Conservation (phyloP, 2,888 invertebrate species). For the Lasioglossum calceatum region DNA sequence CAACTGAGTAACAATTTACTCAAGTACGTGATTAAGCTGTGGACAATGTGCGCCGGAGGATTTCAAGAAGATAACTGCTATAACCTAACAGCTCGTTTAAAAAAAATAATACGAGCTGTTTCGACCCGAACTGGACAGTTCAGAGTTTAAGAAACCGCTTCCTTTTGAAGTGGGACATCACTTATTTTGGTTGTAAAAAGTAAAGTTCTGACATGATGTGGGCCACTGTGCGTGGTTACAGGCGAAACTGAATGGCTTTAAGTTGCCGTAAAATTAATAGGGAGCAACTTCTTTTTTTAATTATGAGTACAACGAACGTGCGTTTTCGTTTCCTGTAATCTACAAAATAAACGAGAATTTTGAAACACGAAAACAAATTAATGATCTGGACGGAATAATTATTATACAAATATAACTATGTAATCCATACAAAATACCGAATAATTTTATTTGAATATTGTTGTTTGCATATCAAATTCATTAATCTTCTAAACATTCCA, state of each 20-base stretch:
- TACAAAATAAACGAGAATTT: not conserved
- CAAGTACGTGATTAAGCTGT: not conserved
- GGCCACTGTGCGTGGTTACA: not conserved
- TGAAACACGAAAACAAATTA: not conserved
- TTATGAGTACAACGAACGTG: not conserved
- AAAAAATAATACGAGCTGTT: not conserved
- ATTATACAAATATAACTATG: not conserved
- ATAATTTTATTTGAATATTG: not conserved
- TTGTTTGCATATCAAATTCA: not conserved
- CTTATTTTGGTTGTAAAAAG: constrained; percentile 4
- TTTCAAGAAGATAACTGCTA: not conserved
- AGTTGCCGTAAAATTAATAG: not conserved
- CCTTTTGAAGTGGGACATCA: not conserved
- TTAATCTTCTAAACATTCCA: not conserved
- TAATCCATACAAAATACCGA: not conserved
- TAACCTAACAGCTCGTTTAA: not conserved
- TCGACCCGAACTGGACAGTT: not conserved
- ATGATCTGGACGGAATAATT: not conserved
- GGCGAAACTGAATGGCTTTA: not conserved
- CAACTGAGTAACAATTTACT: constrained; percentile 4
- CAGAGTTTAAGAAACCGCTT: constrained; percentile 1
- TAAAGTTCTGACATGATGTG: not conserved
- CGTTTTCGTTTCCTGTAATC: not conserved
- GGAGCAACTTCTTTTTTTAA: not conserved
- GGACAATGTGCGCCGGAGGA: not conserved